phyloP scores from a whole-genome alignment of 1,140 invertebrate species.

The Arion vulgaris region DNA sequence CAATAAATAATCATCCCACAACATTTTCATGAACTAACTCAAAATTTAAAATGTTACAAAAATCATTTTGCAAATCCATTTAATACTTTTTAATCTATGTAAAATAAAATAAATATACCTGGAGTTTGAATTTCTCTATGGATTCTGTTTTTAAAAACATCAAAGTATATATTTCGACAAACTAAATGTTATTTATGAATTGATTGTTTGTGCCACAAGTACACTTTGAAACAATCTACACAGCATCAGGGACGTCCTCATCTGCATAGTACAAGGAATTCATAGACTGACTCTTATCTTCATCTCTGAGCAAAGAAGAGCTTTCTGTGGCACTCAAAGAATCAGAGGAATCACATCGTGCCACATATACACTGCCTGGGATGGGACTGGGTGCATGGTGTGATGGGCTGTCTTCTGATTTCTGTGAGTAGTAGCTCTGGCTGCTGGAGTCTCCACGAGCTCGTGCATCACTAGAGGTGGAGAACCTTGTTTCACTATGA shows the following conservation, averaged over 20 bases:
- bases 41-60: too few relatives aligned
- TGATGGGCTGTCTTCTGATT: slow-evolving; percentile 35
- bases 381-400: slow-evolving; percentile 42
- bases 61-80: too few relatives aligned
- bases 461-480: neutral
- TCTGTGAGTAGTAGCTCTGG: slow-evolving; percentile 19
- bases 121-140: too few relatives aligned
- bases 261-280: slow-evolving; percentile 81
- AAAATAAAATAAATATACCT: too few relatives aligned
- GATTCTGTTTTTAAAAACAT: too few relatives aligned
- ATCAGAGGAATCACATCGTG: slow-evolving; percentile 78
- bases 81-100: too few relatives aligned
- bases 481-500: slow-evolving; percentile 31
- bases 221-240: slow-evolving; percentile 71
- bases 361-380: slow-evolving; percentile 73
- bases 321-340: slow-evolving; percentile 78
- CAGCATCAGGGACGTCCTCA: slow-evolving; percentile 82
- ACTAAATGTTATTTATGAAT: too few relatives aligned
- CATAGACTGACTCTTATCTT: slow-evolving; percentile 77
- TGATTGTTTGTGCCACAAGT: too few relatives aligned
- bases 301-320: slow-evolving; percentile 75
- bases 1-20: too few relatives aligned
- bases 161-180: too few relatives aligned
- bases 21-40: too few relatives aligned
- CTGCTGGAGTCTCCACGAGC: slow-evolving; percentile 18